Conservation (phyloP, 1,140 invertebrate species). For the Bicyclus anynana region DNA sequence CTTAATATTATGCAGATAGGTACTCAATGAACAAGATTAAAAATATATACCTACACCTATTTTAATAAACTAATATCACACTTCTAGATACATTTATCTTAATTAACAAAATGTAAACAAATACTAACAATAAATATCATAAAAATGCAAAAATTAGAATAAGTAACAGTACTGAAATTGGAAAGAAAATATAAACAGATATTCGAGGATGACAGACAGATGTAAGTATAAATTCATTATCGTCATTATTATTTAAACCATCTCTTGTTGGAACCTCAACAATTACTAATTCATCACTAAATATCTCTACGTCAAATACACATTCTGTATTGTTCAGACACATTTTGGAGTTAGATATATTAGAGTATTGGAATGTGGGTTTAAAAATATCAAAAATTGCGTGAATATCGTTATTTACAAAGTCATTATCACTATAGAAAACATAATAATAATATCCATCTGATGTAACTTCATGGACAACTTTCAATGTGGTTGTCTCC, state of each 20-base stretch:
- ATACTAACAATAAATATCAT: conserved; percentile 68
- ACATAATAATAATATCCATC: conserved; percentile 93
- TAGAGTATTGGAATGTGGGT: conserved; percentile 87
- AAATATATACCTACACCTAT: conserved; percentile 20
- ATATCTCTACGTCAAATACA: conserved; percentile 82
- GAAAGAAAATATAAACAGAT: conserved; percentile 87
- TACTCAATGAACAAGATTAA: conserved; percentile 19
- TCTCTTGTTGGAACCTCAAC: conserved; percentile 89
- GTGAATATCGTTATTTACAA: conserved; percentile 87
- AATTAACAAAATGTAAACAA: conserved; percentile 50
- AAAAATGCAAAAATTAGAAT: conserved; percentile 88
- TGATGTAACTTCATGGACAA: conserved; percentile 82
- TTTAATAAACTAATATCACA: conserved; percentile 70
- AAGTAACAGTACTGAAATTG: conserved; percentile 84
- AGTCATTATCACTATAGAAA: conserved; percentile 91
- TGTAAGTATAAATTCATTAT: conserved; percentile 82
- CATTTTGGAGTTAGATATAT: conserved; percentile 80
- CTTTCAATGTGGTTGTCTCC: conserved; percentile 78
- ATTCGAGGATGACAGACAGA: conserved; percentile 88
- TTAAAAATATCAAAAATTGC: conserved; percentile 91
- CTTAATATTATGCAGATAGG: conserved; percentile 19
- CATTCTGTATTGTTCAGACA: conserved; percentile 88
- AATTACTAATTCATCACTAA: conserved; percentile 86
- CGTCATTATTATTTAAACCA: conserved; percentile 85
- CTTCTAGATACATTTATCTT: conserved; percentile 60